Conservation (phyloP, 2,113 vertebrate genomes). For the Pipra filicauda region DNA sequence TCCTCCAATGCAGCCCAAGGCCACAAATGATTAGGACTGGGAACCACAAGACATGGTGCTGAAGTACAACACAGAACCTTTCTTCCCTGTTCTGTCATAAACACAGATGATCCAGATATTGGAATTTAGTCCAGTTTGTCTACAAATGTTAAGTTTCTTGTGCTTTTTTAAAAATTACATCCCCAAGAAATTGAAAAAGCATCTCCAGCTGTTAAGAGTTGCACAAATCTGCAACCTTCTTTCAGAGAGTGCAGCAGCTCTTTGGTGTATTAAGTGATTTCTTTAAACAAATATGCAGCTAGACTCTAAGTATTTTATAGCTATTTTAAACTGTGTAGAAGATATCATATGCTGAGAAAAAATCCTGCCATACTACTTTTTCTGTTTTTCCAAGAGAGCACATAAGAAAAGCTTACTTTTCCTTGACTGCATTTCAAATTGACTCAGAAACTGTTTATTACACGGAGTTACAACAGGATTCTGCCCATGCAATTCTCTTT, state of each 20-base stretch:
- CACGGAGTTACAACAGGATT: conserved; percentile 97
- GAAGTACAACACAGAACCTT: not conserved
- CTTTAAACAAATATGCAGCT: not conserved
- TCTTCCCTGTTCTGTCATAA: not conserved
- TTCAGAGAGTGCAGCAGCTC: not conserved
- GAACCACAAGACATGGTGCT: not conserved
- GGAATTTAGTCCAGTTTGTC: not conserved
- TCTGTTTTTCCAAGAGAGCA: not conserved
- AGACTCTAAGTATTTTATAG: not conserved
- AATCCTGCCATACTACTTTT: not conserved
- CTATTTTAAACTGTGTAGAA: not conserved
- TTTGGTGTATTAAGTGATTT: not conserved
- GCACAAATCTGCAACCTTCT: not conserved
- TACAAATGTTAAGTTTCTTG: not conserved
- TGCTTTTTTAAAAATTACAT: not conserved
- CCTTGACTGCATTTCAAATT: conserved; percentile 98
- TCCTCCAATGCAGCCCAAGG: not conserved
- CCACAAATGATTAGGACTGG: not conserved
- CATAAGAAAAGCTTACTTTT: conserved; percentile 86
- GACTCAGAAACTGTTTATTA: conserved; percentile 98
- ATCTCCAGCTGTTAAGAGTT: not conserved
- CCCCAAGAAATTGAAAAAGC: not conserved
- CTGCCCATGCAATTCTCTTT: conserved; percentile 96
- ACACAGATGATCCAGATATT: not conserved
- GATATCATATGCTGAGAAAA: not conserved